A percentile compares a stretch with the other conserved stretches of the same genome.
These are phyloP conservation scores for Athene noctua DNA, from an alignment of 2,113 vertebrate species.

Conservation along the genomic window DNA sequence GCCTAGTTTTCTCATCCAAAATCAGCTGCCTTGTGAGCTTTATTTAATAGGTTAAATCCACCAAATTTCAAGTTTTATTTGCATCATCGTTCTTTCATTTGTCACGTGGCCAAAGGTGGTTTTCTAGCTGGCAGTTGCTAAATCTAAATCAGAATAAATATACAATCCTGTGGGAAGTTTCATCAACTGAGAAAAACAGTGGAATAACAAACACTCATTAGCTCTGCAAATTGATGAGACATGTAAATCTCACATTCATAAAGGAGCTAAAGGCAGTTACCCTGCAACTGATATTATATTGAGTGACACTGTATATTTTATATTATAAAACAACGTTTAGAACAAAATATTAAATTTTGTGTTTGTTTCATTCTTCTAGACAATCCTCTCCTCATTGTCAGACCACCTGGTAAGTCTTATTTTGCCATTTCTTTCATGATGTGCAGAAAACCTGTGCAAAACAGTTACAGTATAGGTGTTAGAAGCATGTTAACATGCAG, in stretches of 20 bases:
- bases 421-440: background rate
- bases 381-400: conserved; percentile 84
- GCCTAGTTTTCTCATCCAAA: background rate
- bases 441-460: background rate
- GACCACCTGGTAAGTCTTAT: conserved; percentile 89
- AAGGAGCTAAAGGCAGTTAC: background rate
- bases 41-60: background rate
- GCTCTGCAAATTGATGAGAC: background rate
- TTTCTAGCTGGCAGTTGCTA: background rate
- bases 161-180: background rate
- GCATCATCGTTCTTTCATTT: background rate
- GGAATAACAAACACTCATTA: background rate
- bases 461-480: background rate
- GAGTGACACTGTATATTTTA: background rate
- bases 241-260: background rate
- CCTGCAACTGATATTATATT: background rate
- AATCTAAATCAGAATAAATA: background rate
- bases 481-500: background rate
- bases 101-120: background rate
- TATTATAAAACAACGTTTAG: background rate
- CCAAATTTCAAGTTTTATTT: background rate
- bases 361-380: conserved; percentile 65
- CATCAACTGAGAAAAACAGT: background rate
- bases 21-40: background rate
- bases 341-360: background rate